Percentiles rank a stretch among this genome's conserved stretches.
Evolutionary conservation across 2,797 vertebrate genomes (phyloP).

Genomic region (Smutsia gigantea): DNA sequence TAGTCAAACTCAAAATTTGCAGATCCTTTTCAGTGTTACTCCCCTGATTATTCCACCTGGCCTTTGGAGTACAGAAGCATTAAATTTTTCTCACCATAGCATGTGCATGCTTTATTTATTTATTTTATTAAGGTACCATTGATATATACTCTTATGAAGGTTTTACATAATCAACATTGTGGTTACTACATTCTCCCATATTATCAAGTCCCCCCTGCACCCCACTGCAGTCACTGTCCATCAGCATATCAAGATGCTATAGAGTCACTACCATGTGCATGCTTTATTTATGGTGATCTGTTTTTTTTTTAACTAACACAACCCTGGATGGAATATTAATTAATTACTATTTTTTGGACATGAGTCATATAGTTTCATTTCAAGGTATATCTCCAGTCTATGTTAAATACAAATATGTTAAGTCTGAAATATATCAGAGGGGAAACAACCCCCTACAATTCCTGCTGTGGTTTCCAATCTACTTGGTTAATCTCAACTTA

Average conservation of each 20-base stretch:
- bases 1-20: neutral
- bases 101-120: neutral
- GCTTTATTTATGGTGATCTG: neutral
- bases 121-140: no score
- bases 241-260: no score
- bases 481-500: neutral
- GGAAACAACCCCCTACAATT: neutral
- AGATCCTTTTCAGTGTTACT: neutral
- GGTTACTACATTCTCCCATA: no score
- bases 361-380: no score
- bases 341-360: neutral
- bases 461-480: neutral
- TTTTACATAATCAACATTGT: no score
- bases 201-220: no score
- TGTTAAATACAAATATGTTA: neutral
- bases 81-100: neutral
- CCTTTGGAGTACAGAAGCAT: neutral
- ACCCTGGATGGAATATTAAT: neutral
- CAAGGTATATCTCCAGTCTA: no score
- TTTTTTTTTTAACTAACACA: neutral
- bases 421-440: neutral
- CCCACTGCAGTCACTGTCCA: no score
- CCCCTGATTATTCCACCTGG: fast-evolving
- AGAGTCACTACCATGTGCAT: no score
- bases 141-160: no score